Conservation (phyloP, 1,140 invertebrate genomes). For the Archivesica marissinica region DNA sequence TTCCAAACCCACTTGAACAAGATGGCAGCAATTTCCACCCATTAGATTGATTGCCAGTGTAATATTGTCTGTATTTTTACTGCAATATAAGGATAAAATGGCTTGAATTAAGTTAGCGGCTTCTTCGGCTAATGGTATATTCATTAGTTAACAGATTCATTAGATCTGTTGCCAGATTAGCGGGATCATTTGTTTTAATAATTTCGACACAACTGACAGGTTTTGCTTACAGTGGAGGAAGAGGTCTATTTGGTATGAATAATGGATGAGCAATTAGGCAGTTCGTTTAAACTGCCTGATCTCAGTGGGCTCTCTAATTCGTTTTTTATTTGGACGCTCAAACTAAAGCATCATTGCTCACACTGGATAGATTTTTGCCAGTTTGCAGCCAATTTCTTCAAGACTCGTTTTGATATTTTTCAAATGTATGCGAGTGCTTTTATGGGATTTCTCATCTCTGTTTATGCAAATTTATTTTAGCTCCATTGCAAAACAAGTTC, state of each 20-base stretch:
- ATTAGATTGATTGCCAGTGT: conserved; percentile 34
- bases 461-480: too few relatives aligned
- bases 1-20: conserved; percentile 8
- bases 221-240: conserved; percentile 44
- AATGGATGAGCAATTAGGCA: conserved; percentile 56
- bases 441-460: too few relatives aligned
- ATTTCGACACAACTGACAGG: conserved; percentile 47
- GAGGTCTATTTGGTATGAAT: conserved; percentile 47
- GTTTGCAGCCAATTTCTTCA: too few relatives aligned
- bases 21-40: conserved; percentile 21
- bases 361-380: too few relatives aligned
- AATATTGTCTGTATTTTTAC: conserved; percentile 45
- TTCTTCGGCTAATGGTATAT: conserved; percentile 44
- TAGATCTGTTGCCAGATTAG: conserved; percentile 58
- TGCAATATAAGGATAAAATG: conserved; percentile 13
- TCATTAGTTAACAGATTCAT: conserved; percentile 57
- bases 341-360: too few relatives aligned
- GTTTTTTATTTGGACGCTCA: conserved; percentile 51
- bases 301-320: conserved; percentile 42
- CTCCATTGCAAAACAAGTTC: too few relatives aligned
- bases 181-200: conserved; percentile 66
- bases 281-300: conserved; percentile 44
- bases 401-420: too few relatives aligned
- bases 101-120: conserved; percentile 52
- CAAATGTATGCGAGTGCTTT: too few relatives aligned